Evolutionary conservation across 23 tunicate species (phyloP).

Genomic region (Halocynthia roretzi): DNA sequence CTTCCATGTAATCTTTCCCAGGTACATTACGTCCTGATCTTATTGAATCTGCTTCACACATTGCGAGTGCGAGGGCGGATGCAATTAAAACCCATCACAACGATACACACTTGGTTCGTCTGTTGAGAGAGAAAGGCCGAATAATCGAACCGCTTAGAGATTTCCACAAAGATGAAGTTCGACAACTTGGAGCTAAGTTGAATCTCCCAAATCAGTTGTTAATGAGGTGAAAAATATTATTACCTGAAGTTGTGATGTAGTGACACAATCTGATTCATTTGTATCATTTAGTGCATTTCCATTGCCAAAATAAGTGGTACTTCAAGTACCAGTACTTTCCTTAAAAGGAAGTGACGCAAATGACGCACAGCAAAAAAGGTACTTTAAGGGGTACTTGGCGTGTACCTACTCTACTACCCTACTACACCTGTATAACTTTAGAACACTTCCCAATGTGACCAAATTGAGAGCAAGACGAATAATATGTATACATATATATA

Average conservation of each 20-base stretch:
- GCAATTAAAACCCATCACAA: slow-evolving; percentile 98
- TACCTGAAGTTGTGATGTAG: neutral
- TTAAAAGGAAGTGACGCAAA: too few species aligned
- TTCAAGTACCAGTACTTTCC: too few species aligned
- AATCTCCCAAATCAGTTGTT: slow-evolving; percentile 44
- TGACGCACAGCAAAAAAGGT: too few species aligned
- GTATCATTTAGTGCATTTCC: too few species aligned
- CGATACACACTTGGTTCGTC: slow-evolving; percentile 88
- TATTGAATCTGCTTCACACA: slow-evolving; percentile 86
- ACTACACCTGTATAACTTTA: too few species aligned
- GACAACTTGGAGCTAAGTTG: slow-evolving; percentile 63
- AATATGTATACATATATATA: too few species aligned
- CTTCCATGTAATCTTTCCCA: slow-evolving; percentile 3
- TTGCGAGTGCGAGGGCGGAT: slow-evolving; percentile 73
- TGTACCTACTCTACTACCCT: too few species aligned
- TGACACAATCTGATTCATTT: neutral
- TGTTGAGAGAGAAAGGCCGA: slow-evolving; percentile 72
- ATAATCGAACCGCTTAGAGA: slow-evolving; percentile 92
- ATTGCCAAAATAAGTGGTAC: too few species aligned
- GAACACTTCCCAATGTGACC: too few species aligned
- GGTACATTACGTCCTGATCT: slow-evolving; percentile 94
- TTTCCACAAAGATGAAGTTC: slow-evolving; percentile 99
- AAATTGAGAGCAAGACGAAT: too few species aligned
- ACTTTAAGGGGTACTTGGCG: too few species aligned
- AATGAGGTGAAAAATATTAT: slow-evolving; percentile 36